Percentiles rank a stretch among this genome's conserved stretches.
These are phyloP conservation scores for Acanthochromis polyacanthus DNA, from an alignment of 2,113 vertebrate genomes.

Conservation along the genomic window DNA sequence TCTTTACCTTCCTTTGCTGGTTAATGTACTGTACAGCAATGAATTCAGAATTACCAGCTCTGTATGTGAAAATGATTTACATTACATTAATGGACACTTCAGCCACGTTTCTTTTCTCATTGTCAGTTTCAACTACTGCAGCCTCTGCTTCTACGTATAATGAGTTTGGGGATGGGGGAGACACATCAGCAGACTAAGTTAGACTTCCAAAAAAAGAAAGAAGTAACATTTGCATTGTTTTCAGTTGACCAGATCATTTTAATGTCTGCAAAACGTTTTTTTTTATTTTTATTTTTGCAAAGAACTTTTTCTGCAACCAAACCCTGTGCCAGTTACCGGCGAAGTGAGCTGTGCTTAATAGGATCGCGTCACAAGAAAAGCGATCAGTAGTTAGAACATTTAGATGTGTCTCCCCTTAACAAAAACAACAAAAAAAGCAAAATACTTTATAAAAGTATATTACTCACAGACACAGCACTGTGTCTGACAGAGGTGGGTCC, in stretches of 20 bases:
- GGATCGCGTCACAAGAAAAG: not conserved
- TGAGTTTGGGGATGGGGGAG: not conserved
- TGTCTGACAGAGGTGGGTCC: no score
- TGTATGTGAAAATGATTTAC: conserved; percentile 23
- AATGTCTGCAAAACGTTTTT: not conserved
- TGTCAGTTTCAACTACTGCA: conserved; percentile 10
- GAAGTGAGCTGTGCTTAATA: not conserved
- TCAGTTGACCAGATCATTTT: conserved; percentile 3
- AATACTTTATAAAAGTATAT: no score
- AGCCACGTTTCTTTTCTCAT: not conserved
- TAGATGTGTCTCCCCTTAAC: no score
- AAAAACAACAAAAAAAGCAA: no score
- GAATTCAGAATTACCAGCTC: conserved; percentile 17
- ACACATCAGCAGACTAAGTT: conserved; percentile 4
- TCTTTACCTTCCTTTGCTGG: conserved; percentile 5
- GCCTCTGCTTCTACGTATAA: conserved; percentile 3
- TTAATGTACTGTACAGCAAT: conserved; percentile 19
- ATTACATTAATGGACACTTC: conserved; percentile 24
- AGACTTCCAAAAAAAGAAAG: not conserved
- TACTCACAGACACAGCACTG: no score
- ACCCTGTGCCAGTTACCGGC: not conserved
- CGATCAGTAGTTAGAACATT: no score
- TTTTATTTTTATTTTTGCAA: conserved; percentile 8
- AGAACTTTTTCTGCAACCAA: not conserved
- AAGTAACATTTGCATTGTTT: conserved; percentile 16